A percentile compares a stretch with the other conserved stretches of the same genome.
These are phyloP conservation scores for Ceramica pisi DNA, from an alignment of 2,888 invertebrate species.

Conservation along the genomic window DNA sequence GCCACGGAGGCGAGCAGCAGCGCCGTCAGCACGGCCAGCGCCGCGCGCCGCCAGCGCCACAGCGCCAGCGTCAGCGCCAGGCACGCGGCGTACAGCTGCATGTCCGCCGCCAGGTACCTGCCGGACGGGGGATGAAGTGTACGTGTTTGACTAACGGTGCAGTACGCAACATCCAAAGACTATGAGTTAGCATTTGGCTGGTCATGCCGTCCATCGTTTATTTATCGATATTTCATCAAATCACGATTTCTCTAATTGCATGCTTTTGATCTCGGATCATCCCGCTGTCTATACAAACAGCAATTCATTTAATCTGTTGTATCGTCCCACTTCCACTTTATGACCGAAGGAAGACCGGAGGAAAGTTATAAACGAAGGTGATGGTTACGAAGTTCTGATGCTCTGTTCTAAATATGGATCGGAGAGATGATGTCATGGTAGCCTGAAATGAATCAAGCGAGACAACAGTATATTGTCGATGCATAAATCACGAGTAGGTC, in stretches of 20 bases:
- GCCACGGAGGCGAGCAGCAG: slow-evolving; percentile 72
- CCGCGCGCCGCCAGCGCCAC: slow-evolving; percentile 75
- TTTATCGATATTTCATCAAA: neutral
- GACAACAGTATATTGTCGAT: neutral
- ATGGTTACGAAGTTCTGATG: neutral
- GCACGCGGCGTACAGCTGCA: slow-evolving; percentile 83
- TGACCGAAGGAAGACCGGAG: too few species aligned
- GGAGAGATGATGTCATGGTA: neutral
- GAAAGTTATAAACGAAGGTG: too few species aligned
- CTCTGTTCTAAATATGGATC: neutral
- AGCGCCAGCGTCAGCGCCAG: slow-evolving; percentile 79
- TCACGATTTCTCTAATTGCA: too few species aligned
- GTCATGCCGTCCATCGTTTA: too few species aligned
- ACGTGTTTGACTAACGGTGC: neutral
- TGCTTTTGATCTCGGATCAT: neutral
- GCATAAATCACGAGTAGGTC: neutral
- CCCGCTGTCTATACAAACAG: neutral
- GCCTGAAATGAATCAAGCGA: neutral
- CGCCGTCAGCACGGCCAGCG: slow-evolving; percentile 70
- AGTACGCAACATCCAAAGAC: too few species aligned
- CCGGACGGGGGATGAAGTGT: too few species aligned
- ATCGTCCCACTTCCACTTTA: neutral
- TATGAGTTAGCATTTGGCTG: neutral
- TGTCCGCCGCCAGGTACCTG: slow-evolving; percentile 88
- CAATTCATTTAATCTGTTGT: neutral